These are phyloP conservation scores for Pipistrellus kuhlii DNA, from an alignment of 2,797 vertebrate species.

Conservation along the genomic window DNA sequence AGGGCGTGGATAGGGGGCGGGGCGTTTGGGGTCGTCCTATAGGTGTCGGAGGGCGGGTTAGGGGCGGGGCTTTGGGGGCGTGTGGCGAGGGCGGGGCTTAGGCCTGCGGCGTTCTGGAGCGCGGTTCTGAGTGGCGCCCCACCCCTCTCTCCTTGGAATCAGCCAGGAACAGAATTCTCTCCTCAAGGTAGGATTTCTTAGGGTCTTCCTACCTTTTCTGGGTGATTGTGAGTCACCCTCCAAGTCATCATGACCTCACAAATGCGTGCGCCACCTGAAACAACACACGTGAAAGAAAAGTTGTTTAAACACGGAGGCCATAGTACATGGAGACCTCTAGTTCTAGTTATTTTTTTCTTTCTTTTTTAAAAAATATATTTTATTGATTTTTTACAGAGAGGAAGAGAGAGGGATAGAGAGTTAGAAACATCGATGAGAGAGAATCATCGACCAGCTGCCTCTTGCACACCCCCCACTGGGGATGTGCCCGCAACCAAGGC, in stretches of 20 bases:
- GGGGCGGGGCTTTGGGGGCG: background rate
- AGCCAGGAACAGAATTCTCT: background rate
- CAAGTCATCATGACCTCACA: background rate
- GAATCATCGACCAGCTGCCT: no score
- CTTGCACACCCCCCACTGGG: no score
- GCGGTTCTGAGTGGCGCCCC: background rate
- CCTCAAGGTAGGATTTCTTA: no score
- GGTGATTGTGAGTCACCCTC: background rate
- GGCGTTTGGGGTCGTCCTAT: background rate
- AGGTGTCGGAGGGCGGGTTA: background rate
- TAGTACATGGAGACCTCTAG: background rate
- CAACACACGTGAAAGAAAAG: background rate
- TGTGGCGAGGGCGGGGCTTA: background rate
- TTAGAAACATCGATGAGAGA: no score
- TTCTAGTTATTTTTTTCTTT: background rate
- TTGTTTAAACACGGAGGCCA: background rate
- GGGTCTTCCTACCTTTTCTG: background rate
- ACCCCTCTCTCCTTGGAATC: background rate
- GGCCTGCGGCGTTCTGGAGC: background rate
- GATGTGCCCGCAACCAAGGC: no score
- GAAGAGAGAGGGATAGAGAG: no score
- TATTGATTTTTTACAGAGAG: no score
- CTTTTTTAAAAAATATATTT: no score
- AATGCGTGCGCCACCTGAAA: background rate
- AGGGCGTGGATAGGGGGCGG: no score